A percentile compares a stretch with the other conserved stretches of the same genome.
These are phyloP conservation scores for Eilema sororculum DNA, from an alignment of 2,888 invertebrate genomes.

Conservation along the genomic window DNA sequence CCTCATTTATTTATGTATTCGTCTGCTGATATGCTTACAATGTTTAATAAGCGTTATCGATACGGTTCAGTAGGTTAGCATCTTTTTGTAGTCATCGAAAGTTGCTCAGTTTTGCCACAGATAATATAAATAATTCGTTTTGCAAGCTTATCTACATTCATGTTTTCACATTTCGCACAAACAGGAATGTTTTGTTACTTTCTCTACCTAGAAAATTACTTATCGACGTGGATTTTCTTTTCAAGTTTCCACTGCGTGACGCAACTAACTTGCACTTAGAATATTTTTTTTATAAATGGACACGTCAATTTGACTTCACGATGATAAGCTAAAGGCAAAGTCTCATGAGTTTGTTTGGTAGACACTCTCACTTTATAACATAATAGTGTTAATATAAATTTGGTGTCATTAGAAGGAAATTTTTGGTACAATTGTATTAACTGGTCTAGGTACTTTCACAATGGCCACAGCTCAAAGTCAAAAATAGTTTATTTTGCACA, in stretches of 20 bases:
- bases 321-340: too few species aligned
- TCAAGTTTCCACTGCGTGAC: not conserved
- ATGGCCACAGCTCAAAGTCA: too few species aligned
- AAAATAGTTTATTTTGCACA: too few species aligned
- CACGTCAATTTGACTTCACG: too few species aligned
- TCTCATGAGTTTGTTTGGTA: not conserved
- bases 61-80: not conserved
- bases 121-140: too few species aligned
- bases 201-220: not conserved
- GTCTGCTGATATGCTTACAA: not conserved
- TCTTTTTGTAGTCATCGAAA: too few species aligned
- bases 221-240: not conserved
- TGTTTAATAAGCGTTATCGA: not conserved
- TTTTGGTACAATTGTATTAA: too few species aligned
- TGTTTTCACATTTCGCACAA: not conserved
- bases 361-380: constrained; percentile 2
- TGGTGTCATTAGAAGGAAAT: too few species aligned
- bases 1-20: too few species aligned
- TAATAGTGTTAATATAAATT: not conserved
- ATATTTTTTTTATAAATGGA: too few species aligned
- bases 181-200: not conserved
- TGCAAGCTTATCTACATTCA: not conserved
- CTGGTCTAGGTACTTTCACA: too few species aligned
- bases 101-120: too few species aligned
- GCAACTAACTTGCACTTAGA: not conserved